phyloP scores from a whole-genome alignment of 1,140 invertebrate genomes.

The Ooceraea biroi region DNA sequence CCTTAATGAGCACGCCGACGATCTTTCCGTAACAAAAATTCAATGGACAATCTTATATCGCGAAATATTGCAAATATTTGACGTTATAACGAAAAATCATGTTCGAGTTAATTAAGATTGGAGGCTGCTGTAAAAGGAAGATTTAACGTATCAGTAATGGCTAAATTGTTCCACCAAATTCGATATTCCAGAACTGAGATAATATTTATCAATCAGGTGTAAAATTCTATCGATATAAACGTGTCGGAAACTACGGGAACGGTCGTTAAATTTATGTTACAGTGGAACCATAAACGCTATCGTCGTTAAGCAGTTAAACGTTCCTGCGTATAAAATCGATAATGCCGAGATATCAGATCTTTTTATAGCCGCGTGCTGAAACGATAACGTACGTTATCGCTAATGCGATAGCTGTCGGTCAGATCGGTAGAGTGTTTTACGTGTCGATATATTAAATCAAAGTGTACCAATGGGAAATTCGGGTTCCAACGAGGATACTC shows the following conservation, averaged over 20 bases:
- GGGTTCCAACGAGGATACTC: conserved; percentile 68
- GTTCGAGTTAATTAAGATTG: not conserved
- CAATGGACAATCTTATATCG: not conserved
- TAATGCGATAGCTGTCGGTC: conserved; percentile 26
- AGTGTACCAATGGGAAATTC: conserved; percentile 71
- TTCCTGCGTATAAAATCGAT: conserved; percentile 28
- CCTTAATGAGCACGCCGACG: not conserved
- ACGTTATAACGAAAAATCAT: not conserved
- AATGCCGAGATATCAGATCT: conserved; percentile 15
- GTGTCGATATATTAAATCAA: not conserved
- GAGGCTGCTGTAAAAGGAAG: not conserved
- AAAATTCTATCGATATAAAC: conserved; percentile 21
- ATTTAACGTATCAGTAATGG: not conserved
- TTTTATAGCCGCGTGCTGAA: conserved; percentile 5
- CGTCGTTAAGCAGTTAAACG: conserved; percentile 13
- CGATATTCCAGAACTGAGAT: not conserved
- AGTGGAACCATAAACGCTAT: not conserved
- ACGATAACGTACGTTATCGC: conserved; percentile 40
- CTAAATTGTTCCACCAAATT: not conserved
- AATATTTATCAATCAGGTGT: not conserved
- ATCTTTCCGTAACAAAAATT: not conserved
- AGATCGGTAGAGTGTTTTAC: not conserved
- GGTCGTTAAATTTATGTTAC: not conserved
- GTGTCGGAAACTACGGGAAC: not conserved
- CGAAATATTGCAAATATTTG: not conserved